Base-by-base conservation (phyloP, 2,797 vertebrate species). In the Lepilemur septentrionalis region DNA sequence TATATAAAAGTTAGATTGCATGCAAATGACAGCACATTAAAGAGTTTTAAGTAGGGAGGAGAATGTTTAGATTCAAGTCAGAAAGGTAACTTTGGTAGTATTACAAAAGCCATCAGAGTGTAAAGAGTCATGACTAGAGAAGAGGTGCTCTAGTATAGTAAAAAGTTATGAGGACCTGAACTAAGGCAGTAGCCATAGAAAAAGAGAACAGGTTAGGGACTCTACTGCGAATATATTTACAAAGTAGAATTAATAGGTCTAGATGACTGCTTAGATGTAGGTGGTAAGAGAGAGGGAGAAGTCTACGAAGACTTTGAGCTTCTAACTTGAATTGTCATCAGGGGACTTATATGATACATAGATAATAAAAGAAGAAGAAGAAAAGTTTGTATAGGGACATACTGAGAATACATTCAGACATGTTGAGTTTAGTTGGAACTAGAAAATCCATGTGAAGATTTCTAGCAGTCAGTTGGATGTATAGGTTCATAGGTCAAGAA, bases 381-480 rank as follows among this genome's bases (percentile, higher is more conserved):
- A 76, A 5, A 86, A 41, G 32, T 85, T 85, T 89, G n/a, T 35
- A 22, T n/a, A 73, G 6, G 25, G 17, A 50, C 5, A 61, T 48
- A 59, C 2, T 83, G 35, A 78, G 48, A 65, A 79, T 88, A 55
- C 28, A 92, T 81, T 67, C 50, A 94, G 30, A 86, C 30, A 75
- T 87, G 48, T 50, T 93, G 17, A 86, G 1, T 63, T 89, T 88
- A 88, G 2, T n/a, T 89, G 41, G 4, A 6, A 65, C 23, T 85
- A 82, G 67, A 93, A 94, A 78, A 93, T 86, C 18, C 43, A 85
- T n/a, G 41, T 72, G 41, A 96, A 80, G 14, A 67, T 89, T 85
- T 90, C 41, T 48, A 48, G 12, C n/a, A 87, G n/a, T 17, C 20
- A 87, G 32, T 20, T 94, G 30, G 18, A 91, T 48, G n/a, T 79